These are phyloP conservation scores for Thera britannica DNA, from an alignment of 2,888 invertebrate species.

Conservation along the genomic window DNA sequence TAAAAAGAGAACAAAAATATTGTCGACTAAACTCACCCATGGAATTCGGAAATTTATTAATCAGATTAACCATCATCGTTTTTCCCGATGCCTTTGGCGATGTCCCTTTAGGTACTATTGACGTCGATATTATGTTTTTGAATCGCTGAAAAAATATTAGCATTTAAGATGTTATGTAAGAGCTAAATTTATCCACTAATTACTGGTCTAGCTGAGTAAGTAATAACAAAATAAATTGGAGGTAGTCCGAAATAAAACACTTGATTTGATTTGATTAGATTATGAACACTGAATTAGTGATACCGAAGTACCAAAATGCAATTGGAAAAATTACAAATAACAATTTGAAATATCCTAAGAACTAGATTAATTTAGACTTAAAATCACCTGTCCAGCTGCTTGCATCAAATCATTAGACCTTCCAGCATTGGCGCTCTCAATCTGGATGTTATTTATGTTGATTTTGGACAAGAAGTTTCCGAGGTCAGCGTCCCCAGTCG, in stretches of 20 bases:
- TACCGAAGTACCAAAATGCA: too few species aligned
- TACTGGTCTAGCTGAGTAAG: too few species aligned
- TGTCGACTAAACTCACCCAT: slow-evolving; percentile 54
- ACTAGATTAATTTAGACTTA: neutral
- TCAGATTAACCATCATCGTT: slow-evolving; percentile 56
- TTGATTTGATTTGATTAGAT: too few species aligned
- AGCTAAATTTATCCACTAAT: too few species aligned
- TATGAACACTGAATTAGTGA: too few species aligned
- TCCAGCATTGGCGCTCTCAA: slow-evolving; percentile 68
- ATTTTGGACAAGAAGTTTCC: slow-evolving; percentile 82
- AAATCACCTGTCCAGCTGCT: slow-evolving; percentile 63
- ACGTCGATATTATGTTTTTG: slow-evolving; percentile 51
- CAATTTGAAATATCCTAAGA: too few species aligned
- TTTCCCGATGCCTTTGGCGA: slow-evolving; percentile 68
- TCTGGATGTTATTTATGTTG: slow-evolving; percentile 78
- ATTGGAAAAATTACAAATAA: too few species aligned
- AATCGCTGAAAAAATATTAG: slow-evolving; percentile 64
- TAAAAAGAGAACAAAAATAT: neutral
- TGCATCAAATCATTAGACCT: slow-evolving; percentile 57
- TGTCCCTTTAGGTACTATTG: slow-evolving; percentile 61
- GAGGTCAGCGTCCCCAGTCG: slow-evolving; percentile 84
- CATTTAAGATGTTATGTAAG: neutral
- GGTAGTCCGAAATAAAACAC: too few species aligned
- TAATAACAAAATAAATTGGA: too few species aligned
- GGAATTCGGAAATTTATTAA: slow-evolving; percentile 63